phyloP scores from a whole-genome alignment of 1,140 invertebrate species.

The Listronotus oregonensis region DNA sequence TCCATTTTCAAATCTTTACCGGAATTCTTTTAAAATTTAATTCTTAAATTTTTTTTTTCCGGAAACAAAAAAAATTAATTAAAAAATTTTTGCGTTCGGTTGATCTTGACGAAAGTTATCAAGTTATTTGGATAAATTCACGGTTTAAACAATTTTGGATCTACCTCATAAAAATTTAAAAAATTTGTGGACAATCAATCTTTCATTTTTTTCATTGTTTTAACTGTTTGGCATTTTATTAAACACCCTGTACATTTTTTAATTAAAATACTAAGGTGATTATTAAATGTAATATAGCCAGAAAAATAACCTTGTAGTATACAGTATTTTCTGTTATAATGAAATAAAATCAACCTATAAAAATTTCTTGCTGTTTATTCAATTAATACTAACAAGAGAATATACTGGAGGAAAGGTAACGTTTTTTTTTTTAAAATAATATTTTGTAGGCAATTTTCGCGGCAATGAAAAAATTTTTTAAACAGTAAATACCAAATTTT shows the following conservation, averaged over 20 bases:
- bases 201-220: neutral
- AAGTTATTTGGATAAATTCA: too few relatives aligned
- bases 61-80: too few relatives aligned
- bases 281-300: conserved; percentile 17
- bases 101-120: too few relatives aligned
- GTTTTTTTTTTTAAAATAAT: conserved; percentile 6
- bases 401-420: conserved; percentile 16
- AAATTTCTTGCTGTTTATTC: neutral
- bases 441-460: too few relatives aligned
- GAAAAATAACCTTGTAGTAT: conserved; percentile 14
- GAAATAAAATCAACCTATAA: conserved; percentile 11
- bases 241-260: conserved; percentile 13
- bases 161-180: conserved; percentile 21
- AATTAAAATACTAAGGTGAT: neutral
- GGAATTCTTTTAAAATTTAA: too few relatives aligned
- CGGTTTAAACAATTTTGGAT: too few relatives aligned
- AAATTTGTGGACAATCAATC: conserved; percentile 16
- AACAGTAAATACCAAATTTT: too few relatives aligned
- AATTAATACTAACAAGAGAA: conserved; percentile 11
- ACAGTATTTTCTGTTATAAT: conserved; percentile 26
- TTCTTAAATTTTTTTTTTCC: too few relatives aligned
- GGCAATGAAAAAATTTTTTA: too few relatives aligned
- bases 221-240: neutral
- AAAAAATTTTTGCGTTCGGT: too few relatives aligned
- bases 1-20: too few relatives aligned